phyloP scores from a whole-genome alignment of 1,140 invertebrate species.

The Frieseomelitta varia region DNA sequence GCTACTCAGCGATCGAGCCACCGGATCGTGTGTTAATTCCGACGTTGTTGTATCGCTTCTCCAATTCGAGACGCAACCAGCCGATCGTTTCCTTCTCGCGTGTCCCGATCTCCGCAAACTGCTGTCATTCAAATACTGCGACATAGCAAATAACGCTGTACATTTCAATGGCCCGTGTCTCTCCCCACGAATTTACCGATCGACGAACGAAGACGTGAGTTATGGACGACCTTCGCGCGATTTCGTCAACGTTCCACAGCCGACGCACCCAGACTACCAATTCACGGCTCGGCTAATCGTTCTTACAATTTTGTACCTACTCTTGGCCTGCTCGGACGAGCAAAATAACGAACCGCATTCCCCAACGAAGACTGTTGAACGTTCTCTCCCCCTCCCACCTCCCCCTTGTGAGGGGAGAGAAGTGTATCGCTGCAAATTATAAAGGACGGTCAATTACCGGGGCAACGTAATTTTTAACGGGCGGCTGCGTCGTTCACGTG shows the following conservation, averaged over 20 bases:
- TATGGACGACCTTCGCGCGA: slow-evolving; percentile 47
- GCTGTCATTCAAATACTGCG: slow-evolving; percentile 45
- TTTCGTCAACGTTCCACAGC: slow-evolving; percentile 43
- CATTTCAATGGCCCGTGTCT: slow-evolving; percentile 47
- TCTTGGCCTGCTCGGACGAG: too few species aligned
- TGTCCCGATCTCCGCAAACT: too few species aligned
- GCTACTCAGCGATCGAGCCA: too few species aligned
- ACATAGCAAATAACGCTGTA: slow-evolving; percentile 33
- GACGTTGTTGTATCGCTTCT: too few species aligned
- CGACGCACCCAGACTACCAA: slow-evolving; percentile 37
- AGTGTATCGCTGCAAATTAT: slow-evolving; percentile 16
- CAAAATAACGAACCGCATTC: neutral
- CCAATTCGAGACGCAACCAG: neutral
- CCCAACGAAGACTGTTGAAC: neutral
- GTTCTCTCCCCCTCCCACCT: too few species aligned
- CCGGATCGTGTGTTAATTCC: too few species aligned
- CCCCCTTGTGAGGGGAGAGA: too few species aligned
- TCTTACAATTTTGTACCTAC: neutral
- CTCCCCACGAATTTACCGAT: slow-evolving; percentile 1
- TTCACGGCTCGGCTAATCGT: slow-evolving; percentile 29
- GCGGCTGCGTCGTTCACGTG: neutral
- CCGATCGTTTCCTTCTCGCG: neutral
- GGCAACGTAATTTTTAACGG: slow-evolving; percentile 29
- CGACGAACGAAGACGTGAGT: slow-evolving; percentile 35
- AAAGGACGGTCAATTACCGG: slow-evolving; percentile 15